Conservation (phyloP, 2,888 invertebrate species). For the Agriopis marginaria region DNA sequence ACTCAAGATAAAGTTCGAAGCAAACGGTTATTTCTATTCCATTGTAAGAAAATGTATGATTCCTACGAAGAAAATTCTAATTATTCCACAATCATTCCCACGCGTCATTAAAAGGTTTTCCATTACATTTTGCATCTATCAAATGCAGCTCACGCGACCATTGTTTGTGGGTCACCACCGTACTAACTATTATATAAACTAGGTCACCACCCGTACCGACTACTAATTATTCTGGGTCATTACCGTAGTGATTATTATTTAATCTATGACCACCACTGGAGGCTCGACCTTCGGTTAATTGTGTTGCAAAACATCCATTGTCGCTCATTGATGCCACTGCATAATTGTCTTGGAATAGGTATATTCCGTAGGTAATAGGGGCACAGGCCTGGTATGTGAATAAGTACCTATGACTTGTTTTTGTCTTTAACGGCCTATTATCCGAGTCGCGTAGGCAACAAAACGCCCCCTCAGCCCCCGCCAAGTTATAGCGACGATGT, state of each 20-base stretch:
- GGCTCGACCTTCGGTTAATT: constrained; percentile 35
- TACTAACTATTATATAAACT: constrained; percentile 2
- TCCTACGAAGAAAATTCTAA: not conserved
- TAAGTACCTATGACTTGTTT: not conserved
- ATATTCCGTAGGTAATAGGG: not conserved
- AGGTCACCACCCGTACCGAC: not conserved
- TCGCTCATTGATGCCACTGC: constrained; percentile 13
- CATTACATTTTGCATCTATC: constrained; percentile 27
- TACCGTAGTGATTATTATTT: not conserved
- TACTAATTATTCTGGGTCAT: not conserved
- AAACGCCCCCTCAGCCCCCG: too few species aligned
- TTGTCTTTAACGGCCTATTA: too few species aligned
- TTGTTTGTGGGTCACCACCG: constrained; percentile 32
- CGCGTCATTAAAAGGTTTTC: constrained; percentile 23
- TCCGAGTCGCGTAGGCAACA: too few species aligned
- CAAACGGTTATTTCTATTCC: not conserved
- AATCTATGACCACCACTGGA: not conserved
- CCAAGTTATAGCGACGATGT: too few species aligned
- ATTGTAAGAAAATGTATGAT: too few species aligned
- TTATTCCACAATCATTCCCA: not conserved
- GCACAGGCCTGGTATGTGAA: not conserved
- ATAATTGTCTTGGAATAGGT: not conserved
- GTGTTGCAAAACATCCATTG: constrained; percentile 33
- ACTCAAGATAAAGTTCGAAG: too few species aligned
- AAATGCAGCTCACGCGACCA: constrained; percentile 39